Evolutionary conservation across 2,888 invertebrate genomes (phyloP).

Genomic region (Hoplodrina ambigua): DNA sequence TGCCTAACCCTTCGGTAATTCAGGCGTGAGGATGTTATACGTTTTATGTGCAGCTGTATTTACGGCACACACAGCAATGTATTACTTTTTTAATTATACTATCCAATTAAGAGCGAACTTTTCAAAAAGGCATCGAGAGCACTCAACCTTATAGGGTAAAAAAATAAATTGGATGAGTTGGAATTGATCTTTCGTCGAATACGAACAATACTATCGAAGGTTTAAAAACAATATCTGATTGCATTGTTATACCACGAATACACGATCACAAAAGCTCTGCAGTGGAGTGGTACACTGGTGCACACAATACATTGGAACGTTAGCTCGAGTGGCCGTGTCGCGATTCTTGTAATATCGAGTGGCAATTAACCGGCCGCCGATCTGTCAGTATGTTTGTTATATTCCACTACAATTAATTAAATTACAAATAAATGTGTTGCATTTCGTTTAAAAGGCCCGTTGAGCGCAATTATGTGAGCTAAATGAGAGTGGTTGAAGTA

Average conservation of each 20-base stretch:
- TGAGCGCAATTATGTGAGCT: slow-evolving; percentile 37
- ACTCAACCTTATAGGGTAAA: slow-evolving; percentile 26
- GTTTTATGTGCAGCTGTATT: neutral
- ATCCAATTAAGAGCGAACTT: slow-evolving; percentile 6
- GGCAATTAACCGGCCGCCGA: slow-evolving; percentile 55
- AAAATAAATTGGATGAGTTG: slow-evolving; percentile 50
- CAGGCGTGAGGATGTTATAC: too few relatives aligned
- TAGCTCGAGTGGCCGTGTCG: slow-evolving; percentile 39
- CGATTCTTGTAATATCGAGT: slow-evolving; percentile 63
- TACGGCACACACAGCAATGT: neutral
- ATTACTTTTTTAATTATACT: neutral
- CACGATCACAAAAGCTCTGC: slow-evolving; percentile 54
- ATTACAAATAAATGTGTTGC: slow-evolving; percentile 47
- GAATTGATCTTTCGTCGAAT: slow-evolving; percentile 25
- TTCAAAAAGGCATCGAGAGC: slow-evolving; percentile 2
- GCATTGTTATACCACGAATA: slow-evolving; percentile 69
- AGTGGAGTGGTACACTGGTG: slow-evolving; percentile 50
- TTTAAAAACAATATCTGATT: slow-evolving; percentile 74
- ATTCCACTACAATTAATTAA: slow-evolving; percentile 35
- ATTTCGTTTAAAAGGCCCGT: slow-evolving; percentile 40
- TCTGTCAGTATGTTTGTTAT: slow-evolving; percentile 46
- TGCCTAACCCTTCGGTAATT: too few relatives aligned
- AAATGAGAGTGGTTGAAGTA: slow-evolving; percentile 41
- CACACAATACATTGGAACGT: slow-evolving; percentile 44
- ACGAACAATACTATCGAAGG: slow-evolving; percentile 56